Evolutionary conservation across 1,140 invertebrate species (phyloP).

Genomic region (Melipona quadrifasciata): DNA sequence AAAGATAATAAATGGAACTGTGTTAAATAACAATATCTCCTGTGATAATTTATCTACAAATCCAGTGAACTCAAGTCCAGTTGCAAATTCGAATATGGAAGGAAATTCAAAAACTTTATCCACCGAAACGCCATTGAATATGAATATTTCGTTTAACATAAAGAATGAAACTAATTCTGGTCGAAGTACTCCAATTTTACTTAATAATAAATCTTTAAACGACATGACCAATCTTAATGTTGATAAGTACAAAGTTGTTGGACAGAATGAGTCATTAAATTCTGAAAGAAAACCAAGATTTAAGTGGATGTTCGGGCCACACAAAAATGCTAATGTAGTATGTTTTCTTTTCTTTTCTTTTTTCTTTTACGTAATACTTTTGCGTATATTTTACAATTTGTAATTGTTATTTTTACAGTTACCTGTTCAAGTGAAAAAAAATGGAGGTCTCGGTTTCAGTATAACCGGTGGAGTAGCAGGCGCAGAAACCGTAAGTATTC

Average conservation of each 20-base stretch:
- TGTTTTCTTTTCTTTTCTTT: conserved; percentile 16
- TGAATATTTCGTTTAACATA: conserved; percentile 26
- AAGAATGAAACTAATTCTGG: conserved; percentile 65
- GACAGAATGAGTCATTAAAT: conserved; percentile 30
- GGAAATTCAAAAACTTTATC: neutral
- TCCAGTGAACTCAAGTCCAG: neutral
- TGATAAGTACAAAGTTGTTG: conserved; percentile 31
- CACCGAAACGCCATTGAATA: neutral
- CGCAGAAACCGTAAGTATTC: conserved; percentile 75
- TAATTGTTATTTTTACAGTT: conserved; percentile 73
- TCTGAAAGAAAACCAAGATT: conserved; percentile 72
- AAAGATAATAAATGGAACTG: conserved; percentile 66
- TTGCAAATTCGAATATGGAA: conserved; percentile 11
- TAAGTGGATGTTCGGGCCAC: conserved; percentile 84
- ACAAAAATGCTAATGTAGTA: conserved; percentile 84
- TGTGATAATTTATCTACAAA: conserved; percentile 45
- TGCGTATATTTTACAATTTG: neutral
- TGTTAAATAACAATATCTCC: conserved; percentile 51
- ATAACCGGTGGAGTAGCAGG: conserved; percentile 79
- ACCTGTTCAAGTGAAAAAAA: conserved; percentile 80
- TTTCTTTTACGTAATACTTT: neutral
- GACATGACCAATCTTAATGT: conserved; percentile 46
- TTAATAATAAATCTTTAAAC: conserved; percentile 45
- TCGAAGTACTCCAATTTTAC: conserved; percentile 60
- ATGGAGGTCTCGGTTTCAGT: conserved; percentile 80